These are phyloP conservation scores for Xestia ashworthii DNA, from an alignment of 2,888 invertebrate genomes.

Conservation along the genomic window DNA sequence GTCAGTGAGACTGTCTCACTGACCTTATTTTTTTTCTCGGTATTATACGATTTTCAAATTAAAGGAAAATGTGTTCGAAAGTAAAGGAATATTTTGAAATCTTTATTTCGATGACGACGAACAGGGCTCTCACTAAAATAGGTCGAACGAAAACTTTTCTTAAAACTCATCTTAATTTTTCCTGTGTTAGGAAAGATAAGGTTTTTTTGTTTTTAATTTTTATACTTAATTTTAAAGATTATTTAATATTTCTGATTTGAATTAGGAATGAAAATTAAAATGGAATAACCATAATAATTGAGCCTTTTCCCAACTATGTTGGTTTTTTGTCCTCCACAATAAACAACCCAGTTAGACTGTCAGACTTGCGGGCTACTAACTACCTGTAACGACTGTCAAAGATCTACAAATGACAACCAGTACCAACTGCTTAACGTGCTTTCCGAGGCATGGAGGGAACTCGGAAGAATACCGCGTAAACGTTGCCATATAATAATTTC, in stretches of 20 bases:
- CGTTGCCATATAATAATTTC: too few relatives aligned
- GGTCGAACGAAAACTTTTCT: background rate
- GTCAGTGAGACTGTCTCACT: too few relatives aligned
- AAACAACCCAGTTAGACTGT: too few relatives aligned
- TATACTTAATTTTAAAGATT: background rate
- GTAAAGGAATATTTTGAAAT: conserved; percentile 9
- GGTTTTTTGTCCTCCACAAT: too few relatives aligned
- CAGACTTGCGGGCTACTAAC: too few relatives aligned
- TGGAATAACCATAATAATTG: background rate
- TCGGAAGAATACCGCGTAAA: too few relatives aligned
- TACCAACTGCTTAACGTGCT: too few relatives aligned
- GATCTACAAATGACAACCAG: too few relatives aligned
- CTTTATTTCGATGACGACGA: conserved; percentile 6
- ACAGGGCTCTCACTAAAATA: conserved; percentile 6
- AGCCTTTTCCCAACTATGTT: too few relatives aligned
- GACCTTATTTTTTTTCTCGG: conserved; percentile 10
- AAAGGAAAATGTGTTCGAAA: background rate
- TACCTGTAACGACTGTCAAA: too few relatives aligned
- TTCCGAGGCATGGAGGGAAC: too few relatives aligned
- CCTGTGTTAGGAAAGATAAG: background rate
- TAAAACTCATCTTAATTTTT: background rate
- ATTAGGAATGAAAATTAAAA: too few relatives aligned
- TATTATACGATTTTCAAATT: conserved; percentile 13
- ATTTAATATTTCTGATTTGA: background rate
- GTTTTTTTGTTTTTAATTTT: background rate